phyloP scores from a whole-genome alignment of 2,888 invertebrate genomes.

The Sminthurides aquaticus region DNA sequence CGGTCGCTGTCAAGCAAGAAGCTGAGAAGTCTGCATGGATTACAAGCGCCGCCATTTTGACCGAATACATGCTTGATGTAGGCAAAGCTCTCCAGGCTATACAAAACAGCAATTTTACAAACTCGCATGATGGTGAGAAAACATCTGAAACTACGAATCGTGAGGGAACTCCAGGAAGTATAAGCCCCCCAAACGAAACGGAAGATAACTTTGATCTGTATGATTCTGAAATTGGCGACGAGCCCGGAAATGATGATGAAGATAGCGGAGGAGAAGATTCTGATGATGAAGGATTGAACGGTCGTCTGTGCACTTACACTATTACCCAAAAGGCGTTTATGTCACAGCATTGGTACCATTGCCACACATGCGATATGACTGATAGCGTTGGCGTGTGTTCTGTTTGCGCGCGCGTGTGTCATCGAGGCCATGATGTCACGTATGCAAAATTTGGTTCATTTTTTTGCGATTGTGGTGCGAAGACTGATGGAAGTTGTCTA shows the following conservation, averaged over 20 bases:
- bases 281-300: slow-evolving; percentile 82
- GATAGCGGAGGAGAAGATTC: slow-evolving; percentile 83
- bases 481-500: slow-evolving; percentile 74
- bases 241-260: slow-evolving; percentile 72
- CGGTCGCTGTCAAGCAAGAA: slow-evolving; percentile 6
- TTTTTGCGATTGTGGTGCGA: slow-evolving; percentile 96
- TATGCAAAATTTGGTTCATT: slow-evolving; percentile 98
- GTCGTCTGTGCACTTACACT: slow-evolving; percentile 91
- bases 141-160: slow-evolving; percentile 28
- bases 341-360: slow-evolving; percentile 98
- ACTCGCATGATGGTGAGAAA: neutral
- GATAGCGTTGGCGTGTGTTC: slow-evolving; percentile 97
- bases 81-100: slow-evolving; percentile 34
- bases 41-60: slow-evolving; percentile 30
- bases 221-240: slow-evolving; percentile 80
- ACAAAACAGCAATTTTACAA: neutral
- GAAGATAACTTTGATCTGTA: slow-evolving; percentile 46
- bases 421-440: slow-evolving; percentile 89
- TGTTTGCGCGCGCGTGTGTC: slow-evolving; percentile 94
- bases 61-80: slow-evolving; percentile 43
- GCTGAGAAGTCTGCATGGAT: slow-evolving; percentile 27
- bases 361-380: slow-evolving; percentile 97
- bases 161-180: slow-evolving; percentile 38
- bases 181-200: slow-evolving; percentile 39
- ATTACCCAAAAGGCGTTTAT: slow-evolving; percentile 95